These are phyloP conservation scores for Triplophysa siluroides DNA, from an alignment of 2,113 vertebrate species.

Conservation along the genomic window DNA sequence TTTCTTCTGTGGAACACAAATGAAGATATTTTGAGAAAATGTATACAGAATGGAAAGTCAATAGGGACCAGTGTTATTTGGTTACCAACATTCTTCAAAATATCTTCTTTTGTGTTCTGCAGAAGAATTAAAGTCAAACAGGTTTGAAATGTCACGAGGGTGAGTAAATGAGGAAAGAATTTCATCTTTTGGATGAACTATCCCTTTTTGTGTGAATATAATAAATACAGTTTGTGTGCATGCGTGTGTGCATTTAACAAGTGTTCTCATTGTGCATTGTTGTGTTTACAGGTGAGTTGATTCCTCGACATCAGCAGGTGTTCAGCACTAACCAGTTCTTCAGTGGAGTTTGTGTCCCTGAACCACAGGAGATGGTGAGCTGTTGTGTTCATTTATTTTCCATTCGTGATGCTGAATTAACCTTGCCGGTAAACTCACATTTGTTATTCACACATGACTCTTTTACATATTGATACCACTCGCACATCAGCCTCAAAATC, in stretches of 20 bases:
- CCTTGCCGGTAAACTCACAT: background rate
- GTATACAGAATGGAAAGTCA: background rate
- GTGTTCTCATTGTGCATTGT: background rate
- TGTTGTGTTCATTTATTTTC: background rate
- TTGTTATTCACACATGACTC: too few species aligned
- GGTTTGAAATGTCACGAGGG: too few species aligned
- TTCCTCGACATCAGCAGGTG: slow-evolving; percentile 92
- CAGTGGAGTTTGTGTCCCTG: slow-evolving; percentile 89
- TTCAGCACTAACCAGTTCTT: slow-evolving; percentile 98
- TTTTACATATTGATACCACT: too few species aligned
- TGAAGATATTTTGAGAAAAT: background rate
- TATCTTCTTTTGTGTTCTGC: too few species aligned
- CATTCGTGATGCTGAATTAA: too few species aligned
- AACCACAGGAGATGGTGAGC: slow-evolving; percentile 87
- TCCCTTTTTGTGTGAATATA: background rate
- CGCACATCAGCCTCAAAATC: background rate
- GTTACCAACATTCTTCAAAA: too few species aligned
- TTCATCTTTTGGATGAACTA: too few species aligned
- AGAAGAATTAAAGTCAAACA: too few species aligned
- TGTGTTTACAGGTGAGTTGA: slow-evolving; percentile 86
- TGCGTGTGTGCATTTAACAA: background rate
- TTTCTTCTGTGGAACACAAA: background rate
- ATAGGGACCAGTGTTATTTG: too few species aligned
- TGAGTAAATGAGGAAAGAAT: too few species aligned
- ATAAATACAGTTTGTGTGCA: background rate